Conservation (phyloP, 2,888 invertebrate genomes). For the Apamea monoglypha region DNA sequence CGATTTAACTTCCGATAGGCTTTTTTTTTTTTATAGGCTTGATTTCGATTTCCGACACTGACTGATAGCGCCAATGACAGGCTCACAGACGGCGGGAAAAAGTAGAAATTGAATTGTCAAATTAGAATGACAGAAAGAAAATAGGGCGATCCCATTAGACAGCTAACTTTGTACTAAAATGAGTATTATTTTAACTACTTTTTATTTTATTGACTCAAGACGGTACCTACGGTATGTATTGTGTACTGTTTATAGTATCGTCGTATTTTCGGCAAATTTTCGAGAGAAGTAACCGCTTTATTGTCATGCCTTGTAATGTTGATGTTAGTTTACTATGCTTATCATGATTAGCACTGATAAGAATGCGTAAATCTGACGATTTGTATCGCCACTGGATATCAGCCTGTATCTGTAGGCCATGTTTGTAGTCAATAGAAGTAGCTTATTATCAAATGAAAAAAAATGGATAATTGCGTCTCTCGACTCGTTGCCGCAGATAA, state of each 20-base stretch:
- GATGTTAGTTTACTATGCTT: not conserved
- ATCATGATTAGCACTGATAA: conserved; percentile 11
- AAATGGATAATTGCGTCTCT: conserved; percentile 58
- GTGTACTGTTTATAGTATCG: not conserved
- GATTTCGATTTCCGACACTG: not conserved
- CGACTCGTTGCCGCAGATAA: conserved; percentile 47
- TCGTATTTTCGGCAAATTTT: not conserved
- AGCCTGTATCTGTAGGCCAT: conserved; percentile 22
- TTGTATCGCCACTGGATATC: conserved; percentile 22
- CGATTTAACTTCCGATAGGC: not conserved
- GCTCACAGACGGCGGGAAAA: conserved; percentile 28
- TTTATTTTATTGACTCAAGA: not conserved
- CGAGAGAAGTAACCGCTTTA: not conserved
- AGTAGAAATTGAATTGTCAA: conserved; percentile 16
- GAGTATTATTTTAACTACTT: not conserved
- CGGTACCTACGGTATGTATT: conserved; percentile 19
- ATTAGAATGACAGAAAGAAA: not conserved
- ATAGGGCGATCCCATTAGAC: not conserved
- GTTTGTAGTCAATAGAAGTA: conserved; percentile 30
- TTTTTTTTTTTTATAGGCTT: too few species aligned
- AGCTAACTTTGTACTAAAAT: not conserved
- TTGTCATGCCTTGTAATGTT: not conserved
- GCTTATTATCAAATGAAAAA: conserved; percentile 54
- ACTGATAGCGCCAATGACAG: not conserved
- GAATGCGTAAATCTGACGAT: conserved; percentile 13